Evolutionary conservation across 2,113 vertebrate genomes (phyloP).

Genomic region (Picathartes gymnocephalus): DNA sequence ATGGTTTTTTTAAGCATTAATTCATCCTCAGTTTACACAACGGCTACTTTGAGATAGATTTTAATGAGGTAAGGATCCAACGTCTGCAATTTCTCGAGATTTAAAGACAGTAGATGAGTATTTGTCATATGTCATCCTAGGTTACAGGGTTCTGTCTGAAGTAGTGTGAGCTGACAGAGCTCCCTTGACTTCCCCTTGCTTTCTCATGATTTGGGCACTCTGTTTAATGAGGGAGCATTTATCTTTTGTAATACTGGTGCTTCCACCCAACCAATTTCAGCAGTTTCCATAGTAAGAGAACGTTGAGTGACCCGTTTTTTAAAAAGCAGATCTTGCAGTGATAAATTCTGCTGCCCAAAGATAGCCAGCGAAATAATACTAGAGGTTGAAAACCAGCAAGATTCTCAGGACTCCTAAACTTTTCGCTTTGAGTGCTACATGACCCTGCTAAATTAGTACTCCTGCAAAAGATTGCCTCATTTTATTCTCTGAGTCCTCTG

Average conservation of each 20-base stretch:
- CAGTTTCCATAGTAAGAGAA: not conserved
- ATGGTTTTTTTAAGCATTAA: not conserved
- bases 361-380: not conserved
- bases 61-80: not conserved
- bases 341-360: not conserved
- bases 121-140: not conserved
- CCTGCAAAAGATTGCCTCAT: not conserved
- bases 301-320: not conserved
- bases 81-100: not conserved
- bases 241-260: not conserved
- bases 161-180: not conserved
- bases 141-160: not conserved
- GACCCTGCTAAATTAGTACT: not conserved
- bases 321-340: not conserved
- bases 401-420: not conserved
- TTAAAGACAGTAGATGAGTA: not conserved
- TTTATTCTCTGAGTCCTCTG: not conserved
- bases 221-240: not conserved
- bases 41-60: not conserved
- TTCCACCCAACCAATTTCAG: not conserved
- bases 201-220: not conserved
- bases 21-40: not conserved
- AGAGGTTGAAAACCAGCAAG: not conserved
- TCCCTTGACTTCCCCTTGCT: not conserved
- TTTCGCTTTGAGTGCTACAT: not conserved